Percentiles rank a stretch among this genome's conserved stretches.
phyloP scores from a whole-genome alignment of 92 coral and sea anemone genomes.

The Paragorgia papillata region DNA sequence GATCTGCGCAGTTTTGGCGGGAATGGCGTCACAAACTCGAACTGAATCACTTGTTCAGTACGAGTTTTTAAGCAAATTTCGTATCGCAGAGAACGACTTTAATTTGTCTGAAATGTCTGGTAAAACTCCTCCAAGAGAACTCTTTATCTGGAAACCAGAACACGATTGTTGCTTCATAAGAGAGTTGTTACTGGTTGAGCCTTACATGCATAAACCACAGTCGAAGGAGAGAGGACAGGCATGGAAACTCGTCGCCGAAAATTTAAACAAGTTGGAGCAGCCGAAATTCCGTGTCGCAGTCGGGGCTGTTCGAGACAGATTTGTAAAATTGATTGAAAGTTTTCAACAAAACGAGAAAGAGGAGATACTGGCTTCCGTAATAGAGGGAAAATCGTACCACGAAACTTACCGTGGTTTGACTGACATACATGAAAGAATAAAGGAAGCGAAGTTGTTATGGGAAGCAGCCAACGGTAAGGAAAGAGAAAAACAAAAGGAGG shows the following conservation, averaged over 20 bases:
- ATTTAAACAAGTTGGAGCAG: slow-evolving; percentile 16
- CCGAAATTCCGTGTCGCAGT: slow-evolving; percentile 37
- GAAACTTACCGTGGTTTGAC: slow-evolving; percentile 48
- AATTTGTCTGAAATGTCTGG: no score
- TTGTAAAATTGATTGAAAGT: slow-evolving; percentile 41
- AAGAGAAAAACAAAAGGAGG: slow-evolving; percentile 20
- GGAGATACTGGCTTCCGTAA: slow-evolving; percentile 54
- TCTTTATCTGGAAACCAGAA: slow-evolving; percentile 31
- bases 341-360: slow-evolving; percentile 42
- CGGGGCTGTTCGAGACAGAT: slow-evolving; percentile 47
- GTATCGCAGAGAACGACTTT: no score
- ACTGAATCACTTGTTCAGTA: no score
- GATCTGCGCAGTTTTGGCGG: no score
- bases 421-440: not conserved
- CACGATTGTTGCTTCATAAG: no score
- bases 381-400: slow-evolving; percentile 44
- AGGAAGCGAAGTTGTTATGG: slow-evolving; percentile 15
- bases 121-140: slow-evolving; percentile 6
- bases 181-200: slow-evolving; percentile 46
- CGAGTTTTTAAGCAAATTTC: no score
- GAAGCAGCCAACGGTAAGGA: slow-evolving; percentile 12
- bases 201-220: slow-evolving; percentile 29
- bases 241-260: slow-evolving; percentile 38
- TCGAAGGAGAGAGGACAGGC: slow-evolving; percentile 39
- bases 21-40: no score